Conservation (phyloP, 53 echinoderm and acorn worm species). For the Arbacia lixula region DNA sequence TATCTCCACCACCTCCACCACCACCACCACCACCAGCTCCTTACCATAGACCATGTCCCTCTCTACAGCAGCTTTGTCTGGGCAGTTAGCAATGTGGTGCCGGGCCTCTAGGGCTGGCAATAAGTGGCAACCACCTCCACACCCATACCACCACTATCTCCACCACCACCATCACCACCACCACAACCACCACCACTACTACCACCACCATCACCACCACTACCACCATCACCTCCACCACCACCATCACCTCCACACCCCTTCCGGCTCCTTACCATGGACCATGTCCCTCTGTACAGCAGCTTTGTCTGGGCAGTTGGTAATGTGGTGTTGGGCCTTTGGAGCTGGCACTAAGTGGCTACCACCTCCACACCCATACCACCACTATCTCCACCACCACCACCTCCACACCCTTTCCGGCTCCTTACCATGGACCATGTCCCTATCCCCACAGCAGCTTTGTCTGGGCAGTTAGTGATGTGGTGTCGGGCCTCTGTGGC, state of each 20-base stretch:
- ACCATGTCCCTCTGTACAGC: background rate
- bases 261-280: background rate
- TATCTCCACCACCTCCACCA: too few species aligned
- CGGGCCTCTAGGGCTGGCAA: slow-evolving; percentile 76
- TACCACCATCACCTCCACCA: too few species aligned
- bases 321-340: background rate
- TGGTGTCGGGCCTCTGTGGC: slow-evolving; percentile 82
- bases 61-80: slow-evolving; percentile 64
- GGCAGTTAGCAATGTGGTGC: slow-evolving; percentile 87
- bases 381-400: too few species aligned
- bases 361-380: too few species aligned
- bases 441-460: slow-evolving; percentile 30
- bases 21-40: background rate
- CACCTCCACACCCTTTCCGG: too few species aligned
- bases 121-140: too few species aligned
- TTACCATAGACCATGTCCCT: slow-evolving; percentile 11
- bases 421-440: slow-evolving; percentile 4
- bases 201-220: too few species aligned
- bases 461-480: slow-evolving; percentile 85
- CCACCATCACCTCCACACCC: too few species aligned
- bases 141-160: too few species aligned
- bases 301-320: slow-evolving; percentile 70
- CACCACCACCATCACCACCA: too few species aligned
- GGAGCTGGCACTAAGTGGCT: slow-evolving; percentile 65
- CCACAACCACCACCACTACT: too few species aligned